Conservation (phyloP, 2,888 invertebrate species). For the Polylopha cassiicola region DNA sequence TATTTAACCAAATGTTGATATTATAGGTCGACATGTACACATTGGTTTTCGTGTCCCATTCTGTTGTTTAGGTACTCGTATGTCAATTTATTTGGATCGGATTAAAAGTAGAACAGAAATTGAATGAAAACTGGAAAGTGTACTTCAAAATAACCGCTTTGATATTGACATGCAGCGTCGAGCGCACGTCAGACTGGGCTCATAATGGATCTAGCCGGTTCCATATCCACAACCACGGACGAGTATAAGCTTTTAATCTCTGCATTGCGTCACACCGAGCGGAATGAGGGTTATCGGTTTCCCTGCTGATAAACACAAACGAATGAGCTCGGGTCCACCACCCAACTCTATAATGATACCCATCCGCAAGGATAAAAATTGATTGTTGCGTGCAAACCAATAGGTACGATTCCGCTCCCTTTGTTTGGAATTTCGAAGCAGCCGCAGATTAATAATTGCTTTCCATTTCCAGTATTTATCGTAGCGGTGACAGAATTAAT, state of each 20-base stretch:
- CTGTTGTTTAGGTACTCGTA: too few relatives aligned
- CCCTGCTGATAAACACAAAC: slow-evolving; percentile 69
- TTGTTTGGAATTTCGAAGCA: slow-evolving; percentile 39
- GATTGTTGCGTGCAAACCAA: slow-evolving; percentile 50
- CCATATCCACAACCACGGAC: slow-evolving; percentile 52
- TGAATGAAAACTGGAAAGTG: slow-evolving; percentile 24
- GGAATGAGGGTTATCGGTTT: slow-evolving; percentile 72
- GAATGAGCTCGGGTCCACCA: slow-evolving; percentile 54
- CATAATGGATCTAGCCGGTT: slow-evolving; percentile 59
- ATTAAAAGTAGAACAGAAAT: neutral
- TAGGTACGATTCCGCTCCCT: slow-evolving; percentile 43
- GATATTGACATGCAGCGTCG: slow-evolving; percentile 47
- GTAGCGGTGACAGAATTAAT: slow-evolving; percentile 55
- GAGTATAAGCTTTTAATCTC: slow-evolving; percentile 71
- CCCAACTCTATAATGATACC: slow-evolving; percentile 52
- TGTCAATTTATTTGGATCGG: too few relatives aligned
- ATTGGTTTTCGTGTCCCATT: too few relatives aligned
- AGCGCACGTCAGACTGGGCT: slow-evolving; percentile 51
- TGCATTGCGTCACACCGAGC: slow-evolving; percentile 70
- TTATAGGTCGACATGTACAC: too few relatives aligned
- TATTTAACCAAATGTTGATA: too few relatives aligned
- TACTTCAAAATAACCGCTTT: slow-evolving; percentile 35
- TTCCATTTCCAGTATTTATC: slow-evolving; percentile 53
- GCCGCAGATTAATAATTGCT: slow-evolving; percentile 46
- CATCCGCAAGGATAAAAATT: slow-evolving; percentile 61